These are phyloP conservation scores for Panopea generosa DNA, from an alignment of 2,888 invertebrate species.

Conservation along the genomic window DNA sequence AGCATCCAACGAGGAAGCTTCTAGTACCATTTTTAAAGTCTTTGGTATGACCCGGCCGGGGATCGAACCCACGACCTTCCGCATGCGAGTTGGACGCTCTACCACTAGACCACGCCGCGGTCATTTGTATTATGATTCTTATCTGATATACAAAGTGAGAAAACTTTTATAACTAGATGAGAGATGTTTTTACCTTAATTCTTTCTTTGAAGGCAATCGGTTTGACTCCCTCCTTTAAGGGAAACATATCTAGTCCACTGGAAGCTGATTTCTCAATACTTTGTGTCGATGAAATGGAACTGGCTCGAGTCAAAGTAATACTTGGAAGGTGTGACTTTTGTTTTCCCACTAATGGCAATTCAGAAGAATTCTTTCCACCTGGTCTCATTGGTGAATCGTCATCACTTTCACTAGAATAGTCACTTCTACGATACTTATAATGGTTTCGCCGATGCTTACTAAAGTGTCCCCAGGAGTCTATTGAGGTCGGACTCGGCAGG, in stretches of 20 bases:
- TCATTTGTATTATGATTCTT: too few species aligned
- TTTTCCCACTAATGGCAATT: constrained; percentile 35
- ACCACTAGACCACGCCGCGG: too few species aligned
- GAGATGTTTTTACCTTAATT: constrained; percentile 77
- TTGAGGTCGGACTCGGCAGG: constrained; percentile 61
- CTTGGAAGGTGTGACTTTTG: constrained; percentile 68
- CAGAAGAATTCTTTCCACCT: constrained; percentile 24
- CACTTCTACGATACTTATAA: constrained; percentile 79
- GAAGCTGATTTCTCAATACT: constrained; percentile 37
- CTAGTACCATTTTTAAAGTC: too few species aligned
- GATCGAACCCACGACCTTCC: too few species aligned
- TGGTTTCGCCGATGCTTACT: constrained; percentile 68
- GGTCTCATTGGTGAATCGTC: constrained; percentile 64
- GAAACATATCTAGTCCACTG: constrained; percentile 14
- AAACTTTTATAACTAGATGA: too few species aligned
- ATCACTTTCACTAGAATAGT: constrained; percentile 80
- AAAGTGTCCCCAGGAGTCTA: constrained; percentile 79
- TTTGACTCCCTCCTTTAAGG: constrained; percentile 69
- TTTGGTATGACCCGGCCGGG: too few species aligned
- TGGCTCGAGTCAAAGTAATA: constrained; percentile 46
- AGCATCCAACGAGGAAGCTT: too few species aligned
- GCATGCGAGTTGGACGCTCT: too few species aligned
- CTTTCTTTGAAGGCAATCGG: constrained; percentile 77
- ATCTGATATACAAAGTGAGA: too few species aligned
- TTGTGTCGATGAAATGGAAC: constrained; percentile 43